These are phyloP conservation scores for Himantopus leucocephalus DNA, from an alignment of 2,113 vertebrate species.

Conservation along the genomic window DNA sequence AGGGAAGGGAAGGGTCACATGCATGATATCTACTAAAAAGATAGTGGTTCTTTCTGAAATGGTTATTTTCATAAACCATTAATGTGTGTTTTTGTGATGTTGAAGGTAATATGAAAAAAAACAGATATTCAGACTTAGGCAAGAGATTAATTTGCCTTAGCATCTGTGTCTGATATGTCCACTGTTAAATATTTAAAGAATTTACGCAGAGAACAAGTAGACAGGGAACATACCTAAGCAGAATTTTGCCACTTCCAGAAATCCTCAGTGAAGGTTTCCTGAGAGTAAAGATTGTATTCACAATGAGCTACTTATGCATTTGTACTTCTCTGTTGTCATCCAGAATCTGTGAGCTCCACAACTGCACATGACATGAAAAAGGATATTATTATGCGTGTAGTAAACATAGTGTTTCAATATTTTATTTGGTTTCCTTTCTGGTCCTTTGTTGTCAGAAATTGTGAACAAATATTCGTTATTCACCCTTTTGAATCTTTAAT, in stretches of 20 bases:
- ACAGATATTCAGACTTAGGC: not conserved
- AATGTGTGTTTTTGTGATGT: not conserved
- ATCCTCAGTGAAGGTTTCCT: not conserved
- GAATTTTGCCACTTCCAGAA: not conserved
- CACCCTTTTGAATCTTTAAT: slow-evolving; percentile 13
- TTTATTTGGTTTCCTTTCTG: slow-evolving; percentile 8
- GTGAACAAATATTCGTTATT: slow-evolving; percentile 11
- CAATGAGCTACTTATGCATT: not conserved
- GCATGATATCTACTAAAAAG: not conserved
- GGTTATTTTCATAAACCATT: not conserved
- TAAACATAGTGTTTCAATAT: not conserved
- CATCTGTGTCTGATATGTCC: not conserved
- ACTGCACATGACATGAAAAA: not conserved
- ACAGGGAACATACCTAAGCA: not conserved
- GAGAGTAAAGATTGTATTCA: not conserved
- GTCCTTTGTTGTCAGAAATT: not conserved
- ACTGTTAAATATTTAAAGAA: not conserved
- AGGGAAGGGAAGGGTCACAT: too few relatives aligned
- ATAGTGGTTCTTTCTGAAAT: not conserved
- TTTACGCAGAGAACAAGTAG: not conserved
- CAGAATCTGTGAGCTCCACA: not conserved
- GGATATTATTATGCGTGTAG: not conserved
- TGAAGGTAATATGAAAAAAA: not conserved
- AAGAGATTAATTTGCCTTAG: not conserved
- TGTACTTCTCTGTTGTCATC: not conserved